These are phyloP conservation scores for Urosaurus nigricauda DNA, from an alignment of 2,797 vertebrate genomes.

Conservation along the genomic window DNA sequence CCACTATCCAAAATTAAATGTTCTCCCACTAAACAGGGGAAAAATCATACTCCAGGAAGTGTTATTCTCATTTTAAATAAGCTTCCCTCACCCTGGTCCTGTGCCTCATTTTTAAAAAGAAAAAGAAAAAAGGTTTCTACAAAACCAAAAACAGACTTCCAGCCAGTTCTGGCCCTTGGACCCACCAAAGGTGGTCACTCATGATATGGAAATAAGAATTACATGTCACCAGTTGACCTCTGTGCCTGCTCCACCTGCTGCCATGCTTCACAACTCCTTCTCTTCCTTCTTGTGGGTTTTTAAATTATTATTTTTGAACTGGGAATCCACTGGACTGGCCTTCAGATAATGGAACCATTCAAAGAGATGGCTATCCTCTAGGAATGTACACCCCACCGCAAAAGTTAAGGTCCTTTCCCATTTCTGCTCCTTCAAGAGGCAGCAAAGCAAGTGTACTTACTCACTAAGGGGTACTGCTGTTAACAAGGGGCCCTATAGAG, in stretches of 20 bases:
- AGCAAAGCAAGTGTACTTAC: background rate
- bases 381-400: background rate
- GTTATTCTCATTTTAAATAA: background rate
- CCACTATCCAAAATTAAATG: too few relatives aligned
- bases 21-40: background rate
- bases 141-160: background rate
- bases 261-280: background rate
- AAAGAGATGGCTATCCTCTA: background rate
- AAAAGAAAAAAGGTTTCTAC: background rate
- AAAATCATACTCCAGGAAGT: background rate
- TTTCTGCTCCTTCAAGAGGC: background rate
- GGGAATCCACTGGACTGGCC: background rate
- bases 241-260: background rate
- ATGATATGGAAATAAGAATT: too few relatives aligned
- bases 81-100: background rate
- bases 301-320: background rate
- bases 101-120: background rate
- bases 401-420: background rate
- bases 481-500: background rate
- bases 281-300: background rate
- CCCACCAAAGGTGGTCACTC: background rate
- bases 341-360: background rate
- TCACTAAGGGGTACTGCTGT: background rate
- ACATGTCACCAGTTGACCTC: background rate
- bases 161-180: background rate